Evolutionary conservation across 1,140 invertebrate genomes (phyloP), one percentile per base, ranked within the genome.

Genomic region (Goniozus legneri): DNA sequence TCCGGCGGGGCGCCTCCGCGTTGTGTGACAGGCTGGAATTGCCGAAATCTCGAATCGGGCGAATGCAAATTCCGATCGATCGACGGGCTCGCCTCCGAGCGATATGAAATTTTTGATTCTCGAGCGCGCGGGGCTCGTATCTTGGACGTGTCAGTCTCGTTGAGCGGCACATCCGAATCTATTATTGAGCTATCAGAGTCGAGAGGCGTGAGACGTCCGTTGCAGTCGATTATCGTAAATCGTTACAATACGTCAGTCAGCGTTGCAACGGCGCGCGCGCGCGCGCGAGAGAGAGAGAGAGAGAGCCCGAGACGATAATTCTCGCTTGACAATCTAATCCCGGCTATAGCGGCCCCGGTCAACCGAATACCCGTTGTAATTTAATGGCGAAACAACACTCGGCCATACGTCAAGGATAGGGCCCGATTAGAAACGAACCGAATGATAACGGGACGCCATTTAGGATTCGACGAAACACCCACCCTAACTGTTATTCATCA

Each of bases 151-250:
- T n/a, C n/a, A 27, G 24, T 27, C 24, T 6, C 24, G 24, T 27
- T 4, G 24, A 31, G 34, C 19, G 54, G 49, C 52, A 45, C 48
- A 50, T 50, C 44, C 43, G 50, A 50, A 59, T 58, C 56, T 54
- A 58, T 59, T 59, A 58, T 54, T 58, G 55, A 55, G 58, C 54
- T 59, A 59, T 59, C 56, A 54, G 50, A 38, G 46, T 41, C 47
- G 45, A 33, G 38, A 22, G 47, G 36, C 46, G 51, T 50, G 50
- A 34, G 33, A 18, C 15, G 24, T 18, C 47, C 46, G 56, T 60
- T 58, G 46, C 56, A 55, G 56, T 60, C 56, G 57, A 60, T 58
- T 60, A 60, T 60, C 57, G 57, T 60, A 60, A 60, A 60, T 60
- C 56, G 57, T 60, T 60, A 60, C 57, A 58, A 58, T 58, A 54